These are phyloP conservation scores for Dromiciops gliroides DNA, from an alignment of 2,113 vertebrate species.

Conservation along the genomic window DNA sequence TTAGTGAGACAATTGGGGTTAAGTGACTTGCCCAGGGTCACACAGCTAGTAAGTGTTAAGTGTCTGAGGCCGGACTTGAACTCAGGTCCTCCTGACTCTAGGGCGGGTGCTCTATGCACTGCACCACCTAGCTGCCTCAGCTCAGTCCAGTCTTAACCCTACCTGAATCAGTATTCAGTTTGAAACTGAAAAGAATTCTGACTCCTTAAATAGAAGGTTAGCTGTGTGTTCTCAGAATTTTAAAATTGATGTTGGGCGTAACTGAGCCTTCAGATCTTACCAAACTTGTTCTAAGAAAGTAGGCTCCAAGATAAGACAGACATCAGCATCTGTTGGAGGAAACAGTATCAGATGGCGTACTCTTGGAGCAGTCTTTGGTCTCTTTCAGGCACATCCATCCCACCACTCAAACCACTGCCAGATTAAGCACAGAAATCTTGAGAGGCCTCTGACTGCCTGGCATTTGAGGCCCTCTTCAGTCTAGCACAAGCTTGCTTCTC, in stretches of 20 bases:
- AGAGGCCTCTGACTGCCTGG: neutral
- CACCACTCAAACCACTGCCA: neutral
- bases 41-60: too few species aligned
- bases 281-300: conserved; percentile 43
- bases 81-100: too few species aligned
- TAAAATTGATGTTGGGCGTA: neutral
- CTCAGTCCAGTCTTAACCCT: conserved; percentile 25
- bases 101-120: too few species aligned
- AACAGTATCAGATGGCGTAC: neutral
- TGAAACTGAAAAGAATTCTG: conserved; percentile 14
- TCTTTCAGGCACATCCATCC: neutral
- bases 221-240: conserved; percentile 30
- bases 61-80: too few species aligned
- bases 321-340: neutral
- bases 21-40: too few species aligned
- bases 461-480: neutral
- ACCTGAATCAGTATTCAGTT: conserved; percentile 4
- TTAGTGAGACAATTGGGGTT: too few species aligned
- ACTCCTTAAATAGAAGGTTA: conserved; percentile 25
- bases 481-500: neutral
- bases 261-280: conserved; percentile 50
- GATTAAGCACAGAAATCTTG: neutral
- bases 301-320: conserved; percentile 6
- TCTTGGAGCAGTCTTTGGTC: conserved; percentile 32
- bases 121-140: too few species aligned